phyloP scores from a whole-genome alignment of 2,797 vertebrate genomes.

The Gymnocypris eckloni region DNA sequence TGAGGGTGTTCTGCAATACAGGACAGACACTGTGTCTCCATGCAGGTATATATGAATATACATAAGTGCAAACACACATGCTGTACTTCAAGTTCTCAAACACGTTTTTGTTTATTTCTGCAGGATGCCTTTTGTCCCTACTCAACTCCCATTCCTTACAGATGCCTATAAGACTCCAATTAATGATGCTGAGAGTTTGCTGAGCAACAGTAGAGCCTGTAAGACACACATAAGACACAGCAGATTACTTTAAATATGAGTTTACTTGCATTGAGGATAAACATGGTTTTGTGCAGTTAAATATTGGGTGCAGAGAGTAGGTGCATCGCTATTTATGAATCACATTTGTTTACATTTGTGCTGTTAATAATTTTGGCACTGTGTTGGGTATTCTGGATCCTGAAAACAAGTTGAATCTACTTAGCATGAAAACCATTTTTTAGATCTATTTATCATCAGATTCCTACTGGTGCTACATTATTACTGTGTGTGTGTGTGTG shows the following conservation, averaged over 20 bases:
- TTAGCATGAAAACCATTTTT: neutral
- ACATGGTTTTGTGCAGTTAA: neutral
- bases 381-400: neutral
- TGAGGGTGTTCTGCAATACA: slow-evolving; percentile 23
- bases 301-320: neutral
- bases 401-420: neutral
- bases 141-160: slow-evolving; percentile 11
- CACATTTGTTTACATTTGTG: neutral
- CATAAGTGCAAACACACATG: neutral
- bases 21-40: slow-evolving; percentile 11
- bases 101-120: neutral
- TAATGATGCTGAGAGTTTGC: slow-evolving; percentile 23
- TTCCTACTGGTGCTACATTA: neutral
- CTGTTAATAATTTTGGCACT: neutral
- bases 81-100: neutral
- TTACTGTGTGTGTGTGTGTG: slow-evolving; percentile 12
- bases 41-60: slow-evolving; percentile 6
- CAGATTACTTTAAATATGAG: neutral
- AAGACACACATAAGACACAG: neutral
- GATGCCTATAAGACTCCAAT: neutral
- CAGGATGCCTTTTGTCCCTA: slow-evolving; percentile 12
- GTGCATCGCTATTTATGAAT: neutral
- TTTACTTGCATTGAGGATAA: neutral
- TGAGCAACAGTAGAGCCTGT: slow-evolving; percentile 34
- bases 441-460: neutral